Conservation (phyloP, 2,797 vertebrate genomes). For the Myripristis murdjan region DNA sequence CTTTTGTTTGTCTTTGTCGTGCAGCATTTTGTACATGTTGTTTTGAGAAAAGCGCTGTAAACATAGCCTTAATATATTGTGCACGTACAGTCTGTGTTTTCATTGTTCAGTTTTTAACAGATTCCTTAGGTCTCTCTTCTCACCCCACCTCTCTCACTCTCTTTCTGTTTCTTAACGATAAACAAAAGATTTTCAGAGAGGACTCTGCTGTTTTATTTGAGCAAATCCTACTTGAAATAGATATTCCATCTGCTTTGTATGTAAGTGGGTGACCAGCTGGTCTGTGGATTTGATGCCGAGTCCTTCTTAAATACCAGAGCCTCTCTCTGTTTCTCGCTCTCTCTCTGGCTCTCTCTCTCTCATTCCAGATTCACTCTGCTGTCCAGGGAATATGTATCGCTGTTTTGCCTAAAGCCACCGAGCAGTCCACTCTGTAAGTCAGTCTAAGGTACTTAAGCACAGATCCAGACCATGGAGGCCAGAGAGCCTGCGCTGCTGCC, state of each 20-base stretch:
- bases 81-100: background rate
- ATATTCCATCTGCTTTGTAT: conserved; percentile 51
- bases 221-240: conserved; percentile 46
- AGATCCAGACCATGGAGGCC: conserved; percentile 31
- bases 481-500: conserved; percentile 36
- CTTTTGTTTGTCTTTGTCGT: background rate
- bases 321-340: background rate
- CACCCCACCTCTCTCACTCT: conserved; percentile 1
- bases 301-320: conserved; percentile 15
- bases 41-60: background rate
- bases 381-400: conserved; percentile 44
- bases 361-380: conserved; percentile 38
- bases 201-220: conserved; percentile 26
- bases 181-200: conserved; percentile 31
- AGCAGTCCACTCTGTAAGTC: conserved; percentile 36
- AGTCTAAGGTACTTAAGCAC: conserved; percentile 22
- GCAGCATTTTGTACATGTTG: background rate
- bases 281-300: conserved; percentile 34
- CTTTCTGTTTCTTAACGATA: conserved; percentile 20
- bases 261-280: conserved; percentile 44
- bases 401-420: conserved; percentile 45
- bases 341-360: conserved; percentile 19
- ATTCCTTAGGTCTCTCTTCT: background rate
- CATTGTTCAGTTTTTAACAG: conserved; percentile 6
- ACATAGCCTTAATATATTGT: background rate